Conservation (phyloP, 2,888 invertebrate genomes). For the Hanleya hanleyi region DNA sequence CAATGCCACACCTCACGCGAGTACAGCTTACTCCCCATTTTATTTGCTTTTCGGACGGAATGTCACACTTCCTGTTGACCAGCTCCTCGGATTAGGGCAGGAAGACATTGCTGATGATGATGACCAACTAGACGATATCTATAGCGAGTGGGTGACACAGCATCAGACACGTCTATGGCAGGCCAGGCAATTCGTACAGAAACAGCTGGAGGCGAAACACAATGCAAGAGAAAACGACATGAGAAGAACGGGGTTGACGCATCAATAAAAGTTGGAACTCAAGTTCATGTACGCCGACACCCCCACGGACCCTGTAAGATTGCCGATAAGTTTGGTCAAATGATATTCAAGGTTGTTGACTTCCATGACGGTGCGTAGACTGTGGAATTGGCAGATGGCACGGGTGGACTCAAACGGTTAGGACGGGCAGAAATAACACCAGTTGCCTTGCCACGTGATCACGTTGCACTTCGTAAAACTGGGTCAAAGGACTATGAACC, state of each 20-base stretch:
- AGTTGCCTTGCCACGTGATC: not conserved
- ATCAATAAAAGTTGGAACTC: not conserved
- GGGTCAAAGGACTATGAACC: too few species aligned
- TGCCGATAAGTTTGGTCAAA: not conserved
- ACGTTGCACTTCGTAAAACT: too few species aligned
- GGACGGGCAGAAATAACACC: not conserved
- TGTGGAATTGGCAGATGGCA: not conserved
- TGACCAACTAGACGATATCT: too few species aligned
- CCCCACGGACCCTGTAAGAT: not conserved
- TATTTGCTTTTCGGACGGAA: not conserved
- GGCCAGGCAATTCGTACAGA: not conserved
- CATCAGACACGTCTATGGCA: not conserved
- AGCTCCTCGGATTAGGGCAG: not conserved
- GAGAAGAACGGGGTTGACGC: not conserved
- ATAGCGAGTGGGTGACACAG: not conserved
- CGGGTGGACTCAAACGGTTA: not conserved
- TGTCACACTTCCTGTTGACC: not conserved
- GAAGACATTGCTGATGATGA: not conserved
- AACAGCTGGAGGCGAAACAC: not conserved
- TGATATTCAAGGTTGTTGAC: not conserved
- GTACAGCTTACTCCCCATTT: conserved; percentile 11
- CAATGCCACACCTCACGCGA: conserved; percentile 12
- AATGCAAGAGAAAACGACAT: not conserved
- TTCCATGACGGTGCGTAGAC: not conserved
- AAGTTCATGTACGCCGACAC: not conserved